phyloP scores from a whole-genome alignment of 2,888 invertebrate species.

The Macaria liturata region DNA sequence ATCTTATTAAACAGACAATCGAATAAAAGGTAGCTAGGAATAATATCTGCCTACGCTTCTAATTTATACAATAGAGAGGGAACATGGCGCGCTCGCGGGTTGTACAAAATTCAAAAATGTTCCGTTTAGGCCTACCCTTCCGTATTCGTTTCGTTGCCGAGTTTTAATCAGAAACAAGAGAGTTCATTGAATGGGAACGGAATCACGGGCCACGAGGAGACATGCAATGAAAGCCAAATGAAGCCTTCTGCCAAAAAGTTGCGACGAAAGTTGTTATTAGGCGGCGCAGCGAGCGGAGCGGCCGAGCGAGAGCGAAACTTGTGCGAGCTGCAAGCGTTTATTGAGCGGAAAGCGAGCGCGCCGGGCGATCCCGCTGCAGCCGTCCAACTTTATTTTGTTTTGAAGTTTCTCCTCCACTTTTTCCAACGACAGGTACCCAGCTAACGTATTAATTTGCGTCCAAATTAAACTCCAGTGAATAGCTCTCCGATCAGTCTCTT shows the following conservation, averaged over 20 bases:
- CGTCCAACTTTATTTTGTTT: conserved; percentile 52
- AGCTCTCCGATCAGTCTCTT: conserved; percentile 19
- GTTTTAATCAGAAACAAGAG: conserved; percentile 12
- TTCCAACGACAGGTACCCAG: conserved; percentile 40
- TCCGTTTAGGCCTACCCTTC: conserved; percentile 1
- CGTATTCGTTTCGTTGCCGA: not conserved
- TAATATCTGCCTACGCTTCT: conserved; percentile 8
- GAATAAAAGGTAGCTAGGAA: conserved; percentile 14
- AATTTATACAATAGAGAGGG: conserved; percentile 4
- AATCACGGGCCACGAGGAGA: conserved; percentile 21
- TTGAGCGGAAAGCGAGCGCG: conserved; percentile 56
- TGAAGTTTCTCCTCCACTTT: conserved; percentile 43
- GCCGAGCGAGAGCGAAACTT: conserved; percentile 42
- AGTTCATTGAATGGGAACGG: conserved; percentile 10
- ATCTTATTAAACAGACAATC: conserved; percentile 39
- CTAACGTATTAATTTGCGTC: conserved; percentile 30
- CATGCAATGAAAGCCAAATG: conserved; percentile 39
- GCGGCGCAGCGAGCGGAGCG: conserved; percentile 37
- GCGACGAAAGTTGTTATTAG: conserved; percentile 49
- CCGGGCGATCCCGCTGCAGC: conserved; percentile 31
- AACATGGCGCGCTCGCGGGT: not conserved
- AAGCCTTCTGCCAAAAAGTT: conserved; percentile 55
- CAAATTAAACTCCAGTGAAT: conserved; percentile 27
- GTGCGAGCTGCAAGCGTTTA: conserved; percentile 50
- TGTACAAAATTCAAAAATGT: not conserved